Percentiles rank a stretch among this genome's conserved stretches.
Conservation (phyloP, 2,797 vertebrate genomes). For the Hozukius guyotensis region DNA sequence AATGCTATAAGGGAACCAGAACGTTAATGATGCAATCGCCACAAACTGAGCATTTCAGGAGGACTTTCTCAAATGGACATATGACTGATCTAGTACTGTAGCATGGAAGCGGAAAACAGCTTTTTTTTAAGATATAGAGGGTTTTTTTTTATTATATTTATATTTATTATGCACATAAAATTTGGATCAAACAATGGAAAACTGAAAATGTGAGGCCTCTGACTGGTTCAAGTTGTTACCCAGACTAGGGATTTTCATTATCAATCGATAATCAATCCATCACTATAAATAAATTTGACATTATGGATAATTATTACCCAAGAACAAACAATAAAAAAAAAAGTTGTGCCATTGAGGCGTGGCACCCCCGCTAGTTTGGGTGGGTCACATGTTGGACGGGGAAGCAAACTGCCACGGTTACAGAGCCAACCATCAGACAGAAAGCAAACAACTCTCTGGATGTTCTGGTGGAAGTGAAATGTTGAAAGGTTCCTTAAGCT, state of each 20-base stretch:
- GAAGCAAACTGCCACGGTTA: background rate
- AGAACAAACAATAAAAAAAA: background rate
- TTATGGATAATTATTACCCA: background rate
- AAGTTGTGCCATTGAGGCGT: background rate
- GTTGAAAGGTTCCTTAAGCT: background rate
- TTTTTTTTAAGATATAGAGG: no score
- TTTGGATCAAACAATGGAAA: background rate
- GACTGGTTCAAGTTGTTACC: background rate
- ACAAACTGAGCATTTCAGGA: no score
- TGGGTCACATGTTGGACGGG: background rate
- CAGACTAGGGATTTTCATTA: background rate
- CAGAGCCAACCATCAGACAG: background rate
- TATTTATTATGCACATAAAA: background rate
- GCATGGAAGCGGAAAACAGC: no score
- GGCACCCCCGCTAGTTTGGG: background rate
- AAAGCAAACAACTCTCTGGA: background rate
- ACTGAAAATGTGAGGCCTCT: background rate
- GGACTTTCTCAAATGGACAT: no score
- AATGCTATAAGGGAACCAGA: no score
- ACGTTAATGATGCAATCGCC: no score
- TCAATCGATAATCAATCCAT: background rate
- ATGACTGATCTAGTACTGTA: no score
- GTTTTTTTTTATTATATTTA: no score
- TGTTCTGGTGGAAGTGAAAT: background rate
- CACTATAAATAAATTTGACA: background rate